Base-by-base conservation (phyloP, 2,888 invertebrate genomes). In the Eristalis tenax region DNA sequence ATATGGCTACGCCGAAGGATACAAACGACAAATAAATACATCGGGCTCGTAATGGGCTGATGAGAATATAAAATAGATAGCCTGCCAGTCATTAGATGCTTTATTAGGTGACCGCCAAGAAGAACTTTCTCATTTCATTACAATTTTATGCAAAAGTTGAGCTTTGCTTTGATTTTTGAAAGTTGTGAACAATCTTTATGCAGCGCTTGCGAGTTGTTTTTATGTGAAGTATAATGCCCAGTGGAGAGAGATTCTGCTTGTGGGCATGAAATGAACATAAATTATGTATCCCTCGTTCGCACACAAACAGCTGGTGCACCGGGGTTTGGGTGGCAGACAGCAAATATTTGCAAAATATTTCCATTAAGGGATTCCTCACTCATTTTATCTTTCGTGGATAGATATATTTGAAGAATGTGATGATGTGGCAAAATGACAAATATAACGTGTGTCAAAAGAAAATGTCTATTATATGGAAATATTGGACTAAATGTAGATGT, bases 371-470 rank as follows among this genome's bases (percentile, higher is more conserved):
- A 76, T 65, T 75, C 66, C 65, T 65, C 69, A 76, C 76, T 82
- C 70, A 65, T 71, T 76, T 70, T 82, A 76, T 76, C 71, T 82
- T 82, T 71, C 68, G 61, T 76, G 57, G 69, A 71, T 76, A 82
- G 77, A 82, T 82, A 82, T 82, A 76, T 82, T 82, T 82, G 71
- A 40, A 61, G 70, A 82, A 76, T 76, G 65, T 82, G 82, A 82
- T 82, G 82, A 82, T 76, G 76, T 76, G 76, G 82, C 76, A 82
- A 82, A 70, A 76, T 76, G 82, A 82, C 82, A 82, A 76, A 65
- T 76, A 65, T 26, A 50, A 50, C 50, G 50, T 50, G 50, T 50
- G 50, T 50, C 50, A 50, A 18, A 50, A 50, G 50, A 50, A 50
- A 50, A 50, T 50, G 50, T 50, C 50, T 50, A 50, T 50, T 50